phyloP scores from a whole-genome alignment of 2,797 vertebrate species.

The Coranthus polyacanthus region DNA sequence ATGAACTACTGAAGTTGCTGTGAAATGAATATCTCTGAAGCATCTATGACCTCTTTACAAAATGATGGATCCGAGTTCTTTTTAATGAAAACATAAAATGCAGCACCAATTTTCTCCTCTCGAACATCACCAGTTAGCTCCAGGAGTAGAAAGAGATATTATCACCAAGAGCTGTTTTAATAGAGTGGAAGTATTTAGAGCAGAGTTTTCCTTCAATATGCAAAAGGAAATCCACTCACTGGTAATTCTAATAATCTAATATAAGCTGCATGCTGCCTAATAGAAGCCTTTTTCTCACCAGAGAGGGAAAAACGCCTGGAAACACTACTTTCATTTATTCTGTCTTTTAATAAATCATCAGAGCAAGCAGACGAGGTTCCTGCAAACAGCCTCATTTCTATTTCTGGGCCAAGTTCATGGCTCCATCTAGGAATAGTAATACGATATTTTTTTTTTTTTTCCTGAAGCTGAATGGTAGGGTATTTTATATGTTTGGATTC shows the following conservation, averaged over 20 bases:
- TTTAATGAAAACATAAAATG: slow-evolving; percentile 8
- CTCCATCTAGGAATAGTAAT: slow-evolving; percentile 13
- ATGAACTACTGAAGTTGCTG: not conserved
- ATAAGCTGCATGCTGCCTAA: slow-evolving; percentile 26
- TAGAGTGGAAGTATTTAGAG: slow-evolving; percentile 19
- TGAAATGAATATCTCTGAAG: not conserved
- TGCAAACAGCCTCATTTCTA: slow-evolving; percentile 22
- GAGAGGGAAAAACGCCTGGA: slow-evolving; percentile 22
- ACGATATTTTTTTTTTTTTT: not conserved
- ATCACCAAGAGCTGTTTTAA: slow-evolving; percentile 30
- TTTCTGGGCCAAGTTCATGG: slow-evolving; percentile 17
- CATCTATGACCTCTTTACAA: not conserved
- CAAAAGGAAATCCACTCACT: slow-evolving; percentile 22
- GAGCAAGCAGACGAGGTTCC: slow-evolving; percentile 3
- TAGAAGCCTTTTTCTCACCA: slow-evolving; percentile 3
- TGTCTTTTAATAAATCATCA: slow-evolving; percentile 48
- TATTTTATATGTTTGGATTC: slow-evolving; percentile 9
- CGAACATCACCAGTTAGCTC: slow-evolving; percentile 10
- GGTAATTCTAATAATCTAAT: slow-evolving; percentile 37
- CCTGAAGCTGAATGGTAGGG: not conserved
- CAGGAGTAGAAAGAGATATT: slow-evolving; percentile 20
- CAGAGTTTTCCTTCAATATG: slow-evolving; percentile 14
- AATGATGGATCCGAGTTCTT: not conserved
- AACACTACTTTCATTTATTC: slow-evolving; percentile 39
- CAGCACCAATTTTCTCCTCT: not conserved